Evolutionary conservation across 1,140 invertebrate species (phyloP).

Genomic region (Melanaphis sacchari): DNA sequence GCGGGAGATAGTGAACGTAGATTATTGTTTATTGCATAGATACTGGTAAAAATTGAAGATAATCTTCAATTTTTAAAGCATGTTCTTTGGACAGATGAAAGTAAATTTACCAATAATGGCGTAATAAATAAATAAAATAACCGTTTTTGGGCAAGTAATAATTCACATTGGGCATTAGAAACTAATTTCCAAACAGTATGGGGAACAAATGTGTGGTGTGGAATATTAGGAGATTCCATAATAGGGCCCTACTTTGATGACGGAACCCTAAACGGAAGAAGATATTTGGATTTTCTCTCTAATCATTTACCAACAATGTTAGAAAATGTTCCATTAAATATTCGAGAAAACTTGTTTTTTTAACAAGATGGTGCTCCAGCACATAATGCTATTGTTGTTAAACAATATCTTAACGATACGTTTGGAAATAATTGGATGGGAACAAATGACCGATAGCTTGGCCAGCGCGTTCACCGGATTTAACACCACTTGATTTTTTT

Average conservation of each 20-base stretch:
- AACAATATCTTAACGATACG: slow-evolving; percentile 26
- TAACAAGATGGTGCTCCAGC: slow-evolving; percentile 48
- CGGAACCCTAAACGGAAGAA: slow-evolving; percentile 60
- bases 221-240: slow-evolving; percentile 61
- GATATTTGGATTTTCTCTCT: slow-evolving; percentile 60
- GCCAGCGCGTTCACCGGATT: neutral
- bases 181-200: slow-evolving; percentile 61
- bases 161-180: neutral
- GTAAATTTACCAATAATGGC: neutral
- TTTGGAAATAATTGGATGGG: slow-evolving; percentile 61
- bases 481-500: neutral
- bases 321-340: neutral
- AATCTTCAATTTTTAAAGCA: neutral
- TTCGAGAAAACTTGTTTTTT: slow-evolving; percentile 9
- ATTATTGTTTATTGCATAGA: neutral
- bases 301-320: neutral
- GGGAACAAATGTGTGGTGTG: slow-evolving; percentile 63
- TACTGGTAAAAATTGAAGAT: neutral
- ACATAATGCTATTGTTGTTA: slow-evolving; percentile 60
- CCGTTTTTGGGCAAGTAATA: slow-evolving; percentile 16
- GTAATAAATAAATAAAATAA: slow-evolving; percentile 27
- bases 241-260: slow-evolving; percentile 63
- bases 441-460: slow-evolving; percentile 59
- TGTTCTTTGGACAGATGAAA: slow-evolving; percentile 8
- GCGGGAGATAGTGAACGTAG: neutral